Evolutionary conservation across 2,797 vertebrate genomes (phyloP).

Genomic region (Onychomys arenicola): DNA sequence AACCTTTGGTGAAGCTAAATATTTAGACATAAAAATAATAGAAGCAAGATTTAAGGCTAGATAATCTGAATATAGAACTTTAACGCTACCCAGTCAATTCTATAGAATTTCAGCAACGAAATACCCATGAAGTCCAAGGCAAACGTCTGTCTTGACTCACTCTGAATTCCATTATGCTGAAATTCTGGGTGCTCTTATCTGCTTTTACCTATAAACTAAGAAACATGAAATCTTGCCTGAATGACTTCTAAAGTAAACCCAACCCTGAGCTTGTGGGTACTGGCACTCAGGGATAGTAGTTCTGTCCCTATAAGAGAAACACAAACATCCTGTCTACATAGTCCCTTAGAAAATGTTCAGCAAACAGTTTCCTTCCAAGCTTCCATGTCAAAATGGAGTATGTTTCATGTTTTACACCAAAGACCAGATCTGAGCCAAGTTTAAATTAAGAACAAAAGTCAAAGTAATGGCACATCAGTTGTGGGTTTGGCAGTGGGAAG

Average conservation of each 20-base stretch:
- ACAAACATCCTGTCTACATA: constrained; percentile 68
- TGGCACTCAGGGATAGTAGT: constrained; percentile 54
- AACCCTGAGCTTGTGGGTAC: background rate
- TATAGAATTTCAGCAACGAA: background rate
- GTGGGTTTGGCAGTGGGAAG: constrained; percentile 91
- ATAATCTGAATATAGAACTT: background rate
- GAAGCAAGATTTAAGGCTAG: background rate
- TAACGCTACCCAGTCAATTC: background rate
- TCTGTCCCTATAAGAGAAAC: constrained; percentile 40
- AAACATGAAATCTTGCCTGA: background rate
- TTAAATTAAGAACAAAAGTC: constrained; percentile 96
- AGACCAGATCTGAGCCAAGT: constrained; percentile 89
- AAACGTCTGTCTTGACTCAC: background rate
- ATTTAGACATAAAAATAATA: background rate
- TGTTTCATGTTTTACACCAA: constrained; percentile 89
- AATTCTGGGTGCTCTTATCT: constrained; percentile 25
- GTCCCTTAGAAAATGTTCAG: constrained; percentile 76
- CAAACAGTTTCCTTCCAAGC: constrained; percentile 81
- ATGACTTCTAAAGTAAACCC: constrained; percentile 22
- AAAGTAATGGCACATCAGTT: constrained; percentile 92
- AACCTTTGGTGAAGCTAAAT: background rate
- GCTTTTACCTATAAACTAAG: constrained; percentile 50
- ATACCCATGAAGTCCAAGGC: background rate
- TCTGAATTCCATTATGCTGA: constrained; percentile 36
- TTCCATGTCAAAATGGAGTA: constrained; percentile 89